Percentiles rank a stretch among this genome's conserved stretches.
These are phyloP conservation scores for Abrostola tripartita DNA, from an alignment of 2,888 invertebrate genomes.

Conservation along the genomic window DNA sequence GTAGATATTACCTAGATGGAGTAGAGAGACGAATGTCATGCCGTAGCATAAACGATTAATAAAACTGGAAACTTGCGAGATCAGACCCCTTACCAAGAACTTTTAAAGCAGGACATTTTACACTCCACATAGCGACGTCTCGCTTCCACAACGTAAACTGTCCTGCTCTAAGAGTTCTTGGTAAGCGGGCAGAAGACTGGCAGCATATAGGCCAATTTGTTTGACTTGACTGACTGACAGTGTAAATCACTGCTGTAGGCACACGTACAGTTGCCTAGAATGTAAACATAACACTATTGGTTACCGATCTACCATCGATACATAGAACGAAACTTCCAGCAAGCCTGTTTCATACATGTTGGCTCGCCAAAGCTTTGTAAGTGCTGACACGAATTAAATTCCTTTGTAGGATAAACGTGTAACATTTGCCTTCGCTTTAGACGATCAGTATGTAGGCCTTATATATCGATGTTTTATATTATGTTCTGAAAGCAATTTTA, in stretches of 20 bases:
- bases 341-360: conserved; percentile 44
- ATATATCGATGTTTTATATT: neutral
- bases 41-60: neutral
- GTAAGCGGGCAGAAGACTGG: too few relatives aligned
- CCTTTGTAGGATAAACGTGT: conserved; percentile 14
- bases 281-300: conserved; percentile 55
- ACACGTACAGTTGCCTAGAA: conserved; percentile 1
- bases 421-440: conserved; percentile 2
- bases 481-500: neutral
- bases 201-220: conserved; percentile 67
- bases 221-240: conserved; percentile 59
- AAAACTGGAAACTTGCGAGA: conserved; percentile 47
- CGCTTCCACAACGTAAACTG: too few relatives aligned
- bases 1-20: too few relatives aligned
- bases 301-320: conserved; percentile 61
- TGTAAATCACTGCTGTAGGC: conserved; percentile 48
- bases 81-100: too few relatives aligned
- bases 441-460: conserved; percentile 4
- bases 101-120: too few relatives aligned
- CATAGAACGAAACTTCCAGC: conserved; percentile 38
- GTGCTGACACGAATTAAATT: conserved; percentile 47
- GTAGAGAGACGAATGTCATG: too few relatives aligned
- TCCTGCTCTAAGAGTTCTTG: too few relatives aligned
- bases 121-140: too few relatives aligned
- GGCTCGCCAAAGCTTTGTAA: conserved; percentile 28